phyloP scores from a whole-genome alignment of 1,140 invertebrate species.

The Penaeus vannamei region DNA sequence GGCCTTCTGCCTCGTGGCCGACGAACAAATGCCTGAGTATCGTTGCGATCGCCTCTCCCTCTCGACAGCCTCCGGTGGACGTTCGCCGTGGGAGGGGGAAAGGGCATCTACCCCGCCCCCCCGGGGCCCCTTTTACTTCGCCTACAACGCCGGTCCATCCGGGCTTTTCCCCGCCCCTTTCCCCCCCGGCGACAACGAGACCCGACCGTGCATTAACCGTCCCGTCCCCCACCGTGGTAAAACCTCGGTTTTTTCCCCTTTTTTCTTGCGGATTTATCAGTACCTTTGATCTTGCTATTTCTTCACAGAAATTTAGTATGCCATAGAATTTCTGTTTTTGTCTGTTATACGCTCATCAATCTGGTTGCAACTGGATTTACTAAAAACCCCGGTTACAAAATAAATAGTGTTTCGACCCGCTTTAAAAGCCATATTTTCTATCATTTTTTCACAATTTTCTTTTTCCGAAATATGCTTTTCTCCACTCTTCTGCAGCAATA shows the following conservation, averaged over 20 bases:
- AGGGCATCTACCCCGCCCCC: not conserved
- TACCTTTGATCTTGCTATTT: not conserved
- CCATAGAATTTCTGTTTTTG: too few relatives aligned
- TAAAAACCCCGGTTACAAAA: too few relatives aligned
- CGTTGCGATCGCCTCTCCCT: not conserved
- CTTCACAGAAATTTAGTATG: too few relatives aligned
- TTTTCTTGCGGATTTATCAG: not conserved
- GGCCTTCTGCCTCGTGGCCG: too few relatives aligned
- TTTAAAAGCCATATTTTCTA: too few relatives aligned
- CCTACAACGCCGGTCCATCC: slow-evolving; percentile 38
- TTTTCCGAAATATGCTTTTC: too few relatives aligned
- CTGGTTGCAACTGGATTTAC: too few relatives aligned
- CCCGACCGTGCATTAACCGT: not conserved
- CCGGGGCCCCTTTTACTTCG: slow-evolving; percentile 30
- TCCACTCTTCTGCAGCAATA: not conserved
- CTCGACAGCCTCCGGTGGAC: slow-evolving; percentile 31
- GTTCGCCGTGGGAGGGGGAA: slow-evolving; percentile 19
- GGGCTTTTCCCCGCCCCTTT: not conserved
- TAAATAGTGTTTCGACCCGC: too few relatives aligned
- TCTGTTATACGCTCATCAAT: too few relatives aligned
- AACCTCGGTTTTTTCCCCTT: too few relatives aligned
- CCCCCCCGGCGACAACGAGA: slow-evolving; percentile 31
- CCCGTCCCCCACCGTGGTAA: not conserved
- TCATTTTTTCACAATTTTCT: too few relatives aligned
- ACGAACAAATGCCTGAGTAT: too few relatives aligned